Evolutionary conservation across 92 coral and sea anemone species (phyloP), one percentile per base, ranked within the genome.

Genomic region (Plumapathes pennacea): DNA sequence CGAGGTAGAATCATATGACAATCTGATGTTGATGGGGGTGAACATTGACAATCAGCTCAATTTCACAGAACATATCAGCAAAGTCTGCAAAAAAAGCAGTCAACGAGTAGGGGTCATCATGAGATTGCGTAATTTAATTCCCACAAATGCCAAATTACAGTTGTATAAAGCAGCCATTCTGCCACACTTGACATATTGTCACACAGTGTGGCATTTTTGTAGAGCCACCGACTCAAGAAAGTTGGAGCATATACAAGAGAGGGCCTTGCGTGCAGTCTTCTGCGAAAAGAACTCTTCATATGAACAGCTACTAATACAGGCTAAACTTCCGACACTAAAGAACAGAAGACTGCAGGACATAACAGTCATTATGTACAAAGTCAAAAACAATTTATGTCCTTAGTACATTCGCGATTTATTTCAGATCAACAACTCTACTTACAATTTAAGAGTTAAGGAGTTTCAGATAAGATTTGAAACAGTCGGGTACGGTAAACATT

Each of bases 1-100:
- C 50, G 62, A 36, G 38, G 38, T 57, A 12, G 54, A 57, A 57
- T 10, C 13, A 18, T 26, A 27, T 33, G 23, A 7, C 32, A 27
- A 41, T 1, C 31, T 51, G 32, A 64, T 25, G 29, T 46, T 64
- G 24, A 19, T 50, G 50, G 72, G 72, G 34, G 44, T 64, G 42
- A 62, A 27, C n/a, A 57, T 57, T 10, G 64, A 57, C 23, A 36
- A 57, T 37, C n/a, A 57, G 15, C 64, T 31, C 38, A 57, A 57
- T 28, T n/a, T 58, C 12, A 38, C 13, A n/a, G 60, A 42, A 44
- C 60, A 45, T 21, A 60, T 54, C 39, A 9, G 40, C 32, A 47
- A 67, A 34, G 65, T 67, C 64, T 67, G 66, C 30, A 7, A 10
- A 39, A 67, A 67, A 24, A 52, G 51, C 32, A 59, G 40, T 21